These are phyloP conservation scores for Spodoptera picta DNA, from an alignment of 2,888 invertebrate species.

Conservation along the genomic window DNA sequence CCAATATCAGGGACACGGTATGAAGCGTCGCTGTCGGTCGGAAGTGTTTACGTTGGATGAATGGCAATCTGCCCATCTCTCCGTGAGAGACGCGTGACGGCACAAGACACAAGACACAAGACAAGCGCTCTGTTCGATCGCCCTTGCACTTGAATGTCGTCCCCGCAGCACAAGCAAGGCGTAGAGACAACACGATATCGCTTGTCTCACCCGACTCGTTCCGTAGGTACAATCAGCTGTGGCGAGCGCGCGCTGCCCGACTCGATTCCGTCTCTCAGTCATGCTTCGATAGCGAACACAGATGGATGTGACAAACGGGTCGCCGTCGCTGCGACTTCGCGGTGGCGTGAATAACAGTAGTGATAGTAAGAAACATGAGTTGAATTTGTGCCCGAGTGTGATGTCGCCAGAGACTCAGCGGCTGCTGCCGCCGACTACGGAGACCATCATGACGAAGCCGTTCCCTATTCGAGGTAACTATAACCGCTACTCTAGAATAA, in stretches of 20 bases:
- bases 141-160: constrained; percentile 68
- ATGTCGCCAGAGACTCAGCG: constrained; percentile 92
- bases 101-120: constrained; percentile 6
- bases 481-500: constrained; percentile 49
- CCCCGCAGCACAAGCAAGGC: constrained; percentile 46
- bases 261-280: constrained; percentile 66
- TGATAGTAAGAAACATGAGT: constrained; percentile 85
- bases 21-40: constrained; percentile 49
- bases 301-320: constrained; percentile 83
- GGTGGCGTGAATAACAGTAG: constrained; percentile 76
- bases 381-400: constrained; percentile 90
- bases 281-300: constrained; percentile 77
- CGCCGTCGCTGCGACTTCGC: constrained; percentile 85
- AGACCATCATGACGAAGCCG: constrained; percentile 96
- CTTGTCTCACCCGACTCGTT: constrained; percentile 34
- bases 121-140: constrained; percentile 32
- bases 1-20: constrained; percentile 11
- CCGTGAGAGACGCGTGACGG: constrained; percentile 47
- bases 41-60: constrained; percentile 59
- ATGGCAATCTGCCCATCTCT: constrained; percentile 63
- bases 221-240: constrained; percentile 50
- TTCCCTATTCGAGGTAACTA: constrained; percentile 94
- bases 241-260: constrained; percentile 21
- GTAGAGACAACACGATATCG: constrained; percentile 46
- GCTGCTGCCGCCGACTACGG: constrained; percentile 93